These are phyloP conservation scores for Caenorhabditis tropicalis DNA, from an alignment of 1,140 invertebrate species.

Conservation along the genomic window DNA sequence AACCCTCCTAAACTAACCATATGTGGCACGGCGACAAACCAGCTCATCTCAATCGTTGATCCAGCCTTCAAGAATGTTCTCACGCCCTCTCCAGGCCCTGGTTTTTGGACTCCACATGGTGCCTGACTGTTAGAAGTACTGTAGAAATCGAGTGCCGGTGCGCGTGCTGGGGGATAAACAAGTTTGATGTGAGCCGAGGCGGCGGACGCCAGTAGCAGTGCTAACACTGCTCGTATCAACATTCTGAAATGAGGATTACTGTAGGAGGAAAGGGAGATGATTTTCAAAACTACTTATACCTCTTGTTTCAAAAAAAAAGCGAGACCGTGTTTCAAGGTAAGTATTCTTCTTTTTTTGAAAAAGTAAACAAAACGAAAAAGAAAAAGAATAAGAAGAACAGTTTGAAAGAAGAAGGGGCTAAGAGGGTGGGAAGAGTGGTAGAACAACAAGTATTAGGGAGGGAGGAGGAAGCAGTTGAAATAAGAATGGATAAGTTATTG, in stretches of 20 bases:
- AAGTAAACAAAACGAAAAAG: neutral
- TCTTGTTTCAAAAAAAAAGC: no score
- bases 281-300: no score
- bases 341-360: no score
- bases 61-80: conserved; percentile 44
- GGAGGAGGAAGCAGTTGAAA: neutral
- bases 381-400: no score
- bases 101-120: conserved; percentile 90
- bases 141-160: conserved; percentile 88
- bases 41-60: conserved; percentile 52
- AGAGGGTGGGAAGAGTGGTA: neutral
- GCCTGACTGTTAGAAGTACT: conserved; percentile 85
- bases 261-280: neutral
- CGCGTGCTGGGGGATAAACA: conserved; percentile 73
- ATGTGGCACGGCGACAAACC: conserved; percentile 52
- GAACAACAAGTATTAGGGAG: neutral
- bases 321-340: neutral
- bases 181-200: conserved; percentile 66
- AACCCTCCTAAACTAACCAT: conserved; percentile 32
- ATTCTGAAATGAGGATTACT: neutral
- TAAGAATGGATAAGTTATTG: conserved; percentile 38
- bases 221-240: conserved; percentile 34
- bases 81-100: conserved; percentile 35
- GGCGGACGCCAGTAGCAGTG: conserved; percentile 6
- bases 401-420: no score